These are phyloP conservation scores for Cebus imitator DNA, from an alignment of 2,113 vertebrate species.

Conservation along the genomic window DNA sequence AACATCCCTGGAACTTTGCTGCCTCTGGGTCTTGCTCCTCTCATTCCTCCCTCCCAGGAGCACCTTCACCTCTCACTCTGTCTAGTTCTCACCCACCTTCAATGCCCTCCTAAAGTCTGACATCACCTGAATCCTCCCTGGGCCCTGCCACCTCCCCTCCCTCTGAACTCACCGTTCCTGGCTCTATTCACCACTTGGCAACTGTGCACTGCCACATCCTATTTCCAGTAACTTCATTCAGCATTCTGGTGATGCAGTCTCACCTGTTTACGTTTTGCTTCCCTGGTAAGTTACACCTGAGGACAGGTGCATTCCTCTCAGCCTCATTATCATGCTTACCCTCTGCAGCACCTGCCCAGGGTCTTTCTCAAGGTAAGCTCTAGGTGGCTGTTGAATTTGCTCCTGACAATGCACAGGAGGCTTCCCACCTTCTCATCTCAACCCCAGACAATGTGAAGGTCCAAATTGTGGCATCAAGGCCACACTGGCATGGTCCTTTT, in stretches of 20 bases:
- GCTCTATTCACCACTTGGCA: neutral
- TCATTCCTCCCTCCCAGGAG: neutral
- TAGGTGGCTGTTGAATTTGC: neutral
- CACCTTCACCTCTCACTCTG: neutral
- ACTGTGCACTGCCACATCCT: fast-evolving
- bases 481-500: neutral
- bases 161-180: neutral
- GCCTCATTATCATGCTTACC: neutral
- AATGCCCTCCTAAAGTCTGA: neutral
- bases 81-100: neutral
- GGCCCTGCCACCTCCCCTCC: neutral
- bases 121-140: neutral
- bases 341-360: fast-evolving
- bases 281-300: neutral
- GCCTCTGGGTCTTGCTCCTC: neutral
- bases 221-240: neutral
- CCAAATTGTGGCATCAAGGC: neutral
- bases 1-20: neutral
- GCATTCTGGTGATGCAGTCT: neutral
- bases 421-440: neutral
- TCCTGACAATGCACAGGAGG: too few relatives aligned
- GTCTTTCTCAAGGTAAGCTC: neutral
- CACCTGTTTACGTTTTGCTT: neutral
- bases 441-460: neutral
- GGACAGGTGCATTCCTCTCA: neutral